Evolutionary conservation across 1,140 invertebrate genomes (phyloP), one percentile per base, ranked within the genome.

Genomic region (Apis dorsata): DNA sequence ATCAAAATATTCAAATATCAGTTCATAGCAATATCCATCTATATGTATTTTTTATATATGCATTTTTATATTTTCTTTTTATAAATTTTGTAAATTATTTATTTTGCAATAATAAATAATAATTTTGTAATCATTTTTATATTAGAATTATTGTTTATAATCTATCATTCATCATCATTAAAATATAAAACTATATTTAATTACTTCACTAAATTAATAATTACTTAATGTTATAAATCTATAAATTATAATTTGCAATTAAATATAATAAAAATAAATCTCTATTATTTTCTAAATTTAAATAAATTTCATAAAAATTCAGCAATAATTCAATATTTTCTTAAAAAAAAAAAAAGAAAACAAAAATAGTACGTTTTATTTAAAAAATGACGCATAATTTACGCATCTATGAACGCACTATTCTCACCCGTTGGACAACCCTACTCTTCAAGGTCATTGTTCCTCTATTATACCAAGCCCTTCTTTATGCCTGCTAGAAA

Each of bases 371-470:
- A 13, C 19, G 9, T 34, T 19, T 44, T 11, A 19, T 53, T 66
- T 81, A 68, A 72, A 81, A 81, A 76, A 63, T 76, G 44, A n/a
- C 72, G 63, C 53, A 69, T 81, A 81, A 81, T 81, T 81, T 81
- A 81, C 79, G 79, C 72, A 76, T 81, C 79, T 69, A 59, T 69
- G 63, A 19, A 53, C 34, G 55, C 63, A n/a, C 21, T 65, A 72
- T 81, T 75, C 72, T 63, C 10, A 44, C 21, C 12, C 28, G 73
- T 81, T 81, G 73, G 79, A 81, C 79, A 81, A 81, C 79, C 63
- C 79, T 81, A 81, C 63, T 15, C 9, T 13, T 24, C 79, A 81
- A 81, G 79, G 79, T 81, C 79, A 76, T 53, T 65, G 44, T n/a
- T 81, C 55, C n/a, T 19, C 70, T 63, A 49, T 74, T 74, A 63